Evolutionary conservation across 2,797 vertebrate species (phyloP).

Genomic region (Pseudochirops corinnae): DNA sequence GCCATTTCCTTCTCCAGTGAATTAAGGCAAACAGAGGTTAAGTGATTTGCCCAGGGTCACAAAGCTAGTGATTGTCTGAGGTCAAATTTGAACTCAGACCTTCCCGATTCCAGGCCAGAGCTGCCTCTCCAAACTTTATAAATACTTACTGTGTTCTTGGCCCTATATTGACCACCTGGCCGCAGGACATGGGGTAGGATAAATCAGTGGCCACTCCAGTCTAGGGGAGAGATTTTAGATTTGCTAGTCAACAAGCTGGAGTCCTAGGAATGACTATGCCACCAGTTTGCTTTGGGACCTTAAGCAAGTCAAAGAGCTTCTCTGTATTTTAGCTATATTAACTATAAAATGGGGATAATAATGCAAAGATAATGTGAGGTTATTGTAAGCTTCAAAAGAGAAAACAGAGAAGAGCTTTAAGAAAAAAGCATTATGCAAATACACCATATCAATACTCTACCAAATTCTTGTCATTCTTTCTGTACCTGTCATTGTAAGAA

Average conservation of each 20-base stretch:
- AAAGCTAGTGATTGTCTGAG: not conserved
- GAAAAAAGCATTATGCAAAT: constrained; percentile 56
- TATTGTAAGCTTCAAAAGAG: constrained; percentile 47
- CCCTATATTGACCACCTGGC: not conserved
- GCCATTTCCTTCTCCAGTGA: not conserved
- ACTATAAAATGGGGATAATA: constrained; percentile 50
- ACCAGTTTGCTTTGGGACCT: not conserved
- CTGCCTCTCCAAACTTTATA: not conserved
- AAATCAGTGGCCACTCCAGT: not conserved
- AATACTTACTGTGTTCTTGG: not conserved
- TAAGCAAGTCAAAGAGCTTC: constrained; percentile 6
- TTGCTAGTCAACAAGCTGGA: not conserved
- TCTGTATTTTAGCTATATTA: not conserved
- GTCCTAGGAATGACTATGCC: not conserved
- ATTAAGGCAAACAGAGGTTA: not conserved
- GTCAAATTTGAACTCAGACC: not conserved
- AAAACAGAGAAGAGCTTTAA: constrained; percentile 18
- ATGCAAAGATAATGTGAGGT: constrained; percentile 8
- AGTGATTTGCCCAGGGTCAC: not conserved
- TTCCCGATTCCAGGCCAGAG: not conserved
- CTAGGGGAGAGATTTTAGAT: not conserved
- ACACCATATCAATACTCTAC: not conserved
- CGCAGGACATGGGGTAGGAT: not conserved
- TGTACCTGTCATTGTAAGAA: not conserved
- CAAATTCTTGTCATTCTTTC: not conserved